phyloP scores from a whole-genome alignment of 2,888 invertebrate species.

The Melieria picta region DNA sequence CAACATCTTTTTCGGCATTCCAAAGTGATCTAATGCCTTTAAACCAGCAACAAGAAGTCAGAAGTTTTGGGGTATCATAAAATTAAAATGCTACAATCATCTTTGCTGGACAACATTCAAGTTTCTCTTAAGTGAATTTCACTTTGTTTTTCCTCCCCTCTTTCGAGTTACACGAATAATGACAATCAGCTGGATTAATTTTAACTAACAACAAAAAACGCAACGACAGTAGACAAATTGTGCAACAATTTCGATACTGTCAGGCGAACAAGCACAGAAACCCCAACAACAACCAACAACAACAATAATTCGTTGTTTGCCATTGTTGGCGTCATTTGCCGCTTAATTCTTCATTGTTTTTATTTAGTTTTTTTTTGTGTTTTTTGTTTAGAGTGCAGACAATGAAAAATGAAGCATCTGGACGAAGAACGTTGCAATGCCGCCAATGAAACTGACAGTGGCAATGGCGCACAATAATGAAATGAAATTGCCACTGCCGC shows the following conservation, averaged over 20 bases:
- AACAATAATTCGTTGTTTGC: slow-evolving; percentile 21
- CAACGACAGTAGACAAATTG: slow-evolving; percentile 18
- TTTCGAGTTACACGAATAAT: slow-evolving; percentile 67
- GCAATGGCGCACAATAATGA: slow-evolving; percentile 45
- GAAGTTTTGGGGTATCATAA: neutral
- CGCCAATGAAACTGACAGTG: slow-evolving; percentile 52
- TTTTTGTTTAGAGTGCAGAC: slow-evolving; percentile 13
- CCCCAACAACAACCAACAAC: slow-evolving; percentile 10
- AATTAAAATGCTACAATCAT: neutral
- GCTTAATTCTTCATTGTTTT: slow-evolving; percentile 2
- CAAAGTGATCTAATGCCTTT: neutral
- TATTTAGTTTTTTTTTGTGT: neutral
- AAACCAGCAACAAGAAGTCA: neutral
- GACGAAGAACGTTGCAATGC: too few species aligned
- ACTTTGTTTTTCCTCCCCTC: slow-evolving; percentile 61
- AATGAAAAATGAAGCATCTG: slow-evolving; percentile 23
- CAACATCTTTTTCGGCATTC: neutral
- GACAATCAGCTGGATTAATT: slow-evolving; percentile 47
- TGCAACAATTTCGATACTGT: slow-evolving; percentile 18
- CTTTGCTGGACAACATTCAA: slow-evolving; percentile 7
- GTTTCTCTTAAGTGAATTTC: slow-evolving; percentile 41
- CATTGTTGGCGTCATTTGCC: slow-evolving; percentile 11
- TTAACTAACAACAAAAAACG: neutral
- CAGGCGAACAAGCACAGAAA: neutral
- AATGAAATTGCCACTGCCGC: slow-evolving; percentile 49